Evolutionary conservation across 2,797 vertebrate genomes (phyloP).

Genomic region (Stomatorhinus walkeri): DNA sequence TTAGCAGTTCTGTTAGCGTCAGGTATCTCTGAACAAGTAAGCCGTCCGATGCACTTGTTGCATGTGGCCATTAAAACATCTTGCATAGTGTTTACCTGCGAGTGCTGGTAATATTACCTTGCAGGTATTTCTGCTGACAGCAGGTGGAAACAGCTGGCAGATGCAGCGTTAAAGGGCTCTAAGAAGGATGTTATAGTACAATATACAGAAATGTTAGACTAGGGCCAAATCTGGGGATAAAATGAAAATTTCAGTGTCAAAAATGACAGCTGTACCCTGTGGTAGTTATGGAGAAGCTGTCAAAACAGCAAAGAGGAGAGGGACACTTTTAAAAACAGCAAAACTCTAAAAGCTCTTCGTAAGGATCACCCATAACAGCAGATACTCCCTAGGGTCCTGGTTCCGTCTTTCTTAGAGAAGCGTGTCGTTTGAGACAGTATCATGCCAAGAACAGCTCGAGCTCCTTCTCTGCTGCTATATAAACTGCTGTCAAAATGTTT

Average conservation of each 20-base stretch:
- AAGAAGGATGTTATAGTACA: neutral
- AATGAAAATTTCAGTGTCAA: neutral
- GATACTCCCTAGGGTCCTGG: neutral
- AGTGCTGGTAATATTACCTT: neutral
- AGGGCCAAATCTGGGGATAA: neutral
- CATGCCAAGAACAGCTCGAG: neutral
- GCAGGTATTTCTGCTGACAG: neutral
- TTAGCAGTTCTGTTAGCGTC: neutral
- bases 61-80: neutral
- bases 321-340: neutral
- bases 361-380: neutral
- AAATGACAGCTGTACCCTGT: neutral
- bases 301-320: neutral
- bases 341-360: neutral
- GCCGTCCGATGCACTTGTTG: neutral
- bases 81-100: neutral
- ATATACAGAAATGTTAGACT: neutral
- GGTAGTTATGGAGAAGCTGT: neutral
- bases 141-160: neutral
- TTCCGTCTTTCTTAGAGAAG: neutral
- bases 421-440: neutral
- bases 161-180: neutral
- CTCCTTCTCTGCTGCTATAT: neutral
- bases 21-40: neutral
- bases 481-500: constrained; percentile 1